Base-by-base conservation (phyloP, 2,888 invertebrate species). In the Catocala sponsa region DNA sequence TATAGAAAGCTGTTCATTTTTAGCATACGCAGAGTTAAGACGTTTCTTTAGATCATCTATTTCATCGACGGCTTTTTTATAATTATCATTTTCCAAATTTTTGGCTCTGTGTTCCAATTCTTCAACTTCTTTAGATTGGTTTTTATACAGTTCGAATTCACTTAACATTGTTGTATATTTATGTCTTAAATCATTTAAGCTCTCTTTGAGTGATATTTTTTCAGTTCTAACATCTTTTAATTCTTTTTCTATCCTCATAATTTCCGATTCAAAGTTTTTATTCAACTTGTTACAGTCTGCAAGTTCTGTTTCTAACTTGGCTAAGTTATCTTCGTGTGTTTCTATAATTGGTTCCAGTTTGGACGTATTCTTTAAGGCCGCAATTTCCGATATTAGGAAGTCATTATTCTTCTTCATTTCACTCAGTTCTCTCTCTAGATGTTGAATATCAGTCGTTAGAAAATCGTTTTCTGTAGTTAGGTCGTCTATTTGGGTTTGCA, bases 401-500 rank as follows among this genome's bases (percentile, higher is more conserved):
- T 96, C 96, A 79, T 97, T 97, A 83, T 96, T 97, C 82, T 96
- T 96, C 87, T 96, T 96, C 82, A 96, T 94, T 81, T 96, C 96
- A 62, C 95, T 92, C 49, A 95, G 89, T 83, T 96, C 96, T 70
- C 95, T 95, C 87, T 97, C 96, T 33, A 94, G 86, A 59, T 94
- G 94, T 69, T 92, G 89, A 42, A 95, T 83, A 72, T 95, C 95
- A 2, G 91, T 88, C 15, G 91, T 91, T 1, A 94, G 79, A 60
- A 92, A 94, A 78, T 95, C 94, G 78, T 95, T 94, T 81, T 95
- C 95, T 33, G 91, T 86, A 2, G 91, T 90, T 13, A 94, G 79
- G 69, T 95, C 96, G 68, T 96, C 95, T 72, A 96, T 95, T 83
- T 95, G 95, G 43, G 94, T 88, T 70, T 95, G 90, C 44, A 95